Evolutionary conservation across 2,888 invertebrate species (phyloP).

Genomic region (Pristionchus arcanus): DNA sequence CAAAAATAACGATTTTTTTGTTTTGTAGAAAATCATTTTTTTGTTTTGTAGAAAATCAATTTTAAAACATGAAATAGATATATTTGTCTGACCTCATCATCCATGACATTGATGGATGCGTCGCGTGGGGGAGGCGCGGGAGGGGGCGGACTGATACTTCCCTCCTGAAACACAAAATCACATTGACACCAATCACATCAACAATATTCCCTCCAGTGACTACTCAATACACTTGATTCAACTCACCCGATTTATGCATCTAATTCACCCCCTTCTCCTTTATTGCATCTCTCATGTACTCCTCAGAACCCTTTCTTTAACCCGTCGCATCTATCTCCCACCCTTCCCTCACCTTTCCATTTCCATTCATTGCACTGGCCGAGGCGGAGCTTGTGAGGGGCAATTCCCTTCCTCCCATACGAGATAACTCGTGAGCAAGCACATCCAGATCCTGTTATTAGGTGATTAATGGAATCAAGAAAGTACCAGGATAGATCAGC

Average conservation of each 20-base stretch:
- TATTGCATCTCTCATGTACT: too few species aligned
- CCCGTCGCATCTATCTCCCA: background rate
- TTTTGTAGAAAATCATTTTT: too few species aligned
- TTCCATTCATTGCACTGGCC: constrained; percentile 5
- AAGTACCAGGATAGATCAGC: too few species aligned
- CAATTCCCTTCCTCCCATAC: constrained; percentile 84
- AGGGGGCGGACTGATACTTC: constrained; percentile 75
- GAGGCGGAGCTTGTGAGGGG: constrained; percentile 28
- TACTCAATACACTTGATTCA: too few species aligned
- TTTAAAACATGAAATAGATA: too few species aligned
- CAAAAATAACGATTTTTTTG: background rate
- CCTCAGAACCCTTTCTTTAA: background rate
- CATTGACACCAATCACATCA: background rate
- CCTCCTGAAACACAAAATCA: constrained; percentile 57
- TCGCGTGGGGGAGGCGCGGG: constrained; percentile 79
- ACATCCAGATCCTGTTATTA: constrained; percentile 91
- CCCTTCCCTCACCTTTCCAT: constrained; percentile 9
- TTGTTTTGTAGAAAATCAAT: too few species aligned
- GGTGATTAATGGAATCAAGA: background rate
- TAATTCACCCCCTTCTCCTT: too few species aligned
- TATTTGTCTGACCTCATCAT: constrained; percentile 32
- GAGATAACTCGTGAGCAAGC: constrained; percentile 95
- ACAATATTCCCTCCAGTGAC: too few species aligned
- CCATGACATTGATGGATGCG: constrained; percentile 71
- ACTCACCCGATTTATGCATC: too few species aligned